A percentile compares a stretch with the other conserved stretches of the same genome.
Evolutionary conservation across 2,888 invertebrate species (phyloP).

Genomic region (Gonocerus acuteangulatus): DNA sequence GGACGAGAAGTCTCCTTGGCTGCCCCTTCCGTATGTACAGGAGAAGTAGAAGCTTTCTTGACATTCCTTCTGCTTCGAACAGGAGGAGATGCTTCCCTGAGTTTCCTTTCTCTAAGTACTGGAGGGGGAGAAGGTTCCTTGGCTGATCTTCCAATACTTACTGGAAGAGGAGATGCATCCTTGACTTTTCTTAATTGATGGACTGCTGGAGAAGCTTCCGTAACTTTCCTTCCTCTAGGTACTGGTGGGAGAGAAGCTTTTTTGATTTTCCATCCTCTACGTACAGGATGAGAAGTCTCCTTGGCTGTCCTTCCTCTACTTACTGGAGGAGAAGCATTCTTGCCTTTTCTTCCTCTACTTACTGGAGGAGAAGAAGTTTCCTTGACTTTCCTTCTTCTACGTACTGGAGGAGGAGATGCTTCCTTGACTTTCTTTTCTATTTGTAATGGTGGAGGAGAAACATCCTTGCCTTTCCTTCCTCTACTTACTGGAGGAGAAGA

Average conservation of each 20-base stretch:
- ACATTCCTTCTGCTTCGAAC: neutral
- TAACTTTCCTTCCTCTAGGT: neutral
- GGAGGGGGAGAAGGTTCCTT: neutral
- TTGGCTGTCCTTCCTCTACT: neutral
- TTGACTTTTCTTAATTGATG: neutral
- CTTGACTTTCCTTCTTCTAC: neutral
- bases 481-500: neutral
- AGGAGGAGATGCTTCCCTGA: neutral
- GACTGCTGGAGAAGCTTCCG: neutral
- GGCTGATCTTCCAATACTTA: conserved; percentile 3
- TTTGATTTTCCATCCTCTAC: neutral
- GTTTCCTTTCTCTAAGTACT: neutral
- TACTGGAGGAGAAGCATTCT: neutral
- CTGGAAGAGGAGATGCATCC: neutral
- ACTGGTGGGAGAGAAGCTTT: neutral
- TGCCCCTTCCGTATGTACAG: too few relatives aligned
- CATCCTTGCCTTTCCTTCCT: neutral
- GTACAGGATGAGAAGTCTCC: too few relatives aligned
- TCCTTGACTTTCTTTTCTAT: neutral
- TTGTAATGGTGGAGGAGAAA: neutral
- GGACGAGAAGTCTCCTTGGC: neutral
- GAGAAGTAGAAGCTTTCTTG: neutral
- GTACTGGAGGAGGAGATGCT: neutral
- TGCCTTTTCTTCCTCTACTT: neutral
- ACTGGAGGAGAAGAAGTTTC: too few relatives aligned